Evolutionary conservation across 2,113 vertebrate genomes (phyloP).

Genomic region (Bagarius yarrelli): DNA sequence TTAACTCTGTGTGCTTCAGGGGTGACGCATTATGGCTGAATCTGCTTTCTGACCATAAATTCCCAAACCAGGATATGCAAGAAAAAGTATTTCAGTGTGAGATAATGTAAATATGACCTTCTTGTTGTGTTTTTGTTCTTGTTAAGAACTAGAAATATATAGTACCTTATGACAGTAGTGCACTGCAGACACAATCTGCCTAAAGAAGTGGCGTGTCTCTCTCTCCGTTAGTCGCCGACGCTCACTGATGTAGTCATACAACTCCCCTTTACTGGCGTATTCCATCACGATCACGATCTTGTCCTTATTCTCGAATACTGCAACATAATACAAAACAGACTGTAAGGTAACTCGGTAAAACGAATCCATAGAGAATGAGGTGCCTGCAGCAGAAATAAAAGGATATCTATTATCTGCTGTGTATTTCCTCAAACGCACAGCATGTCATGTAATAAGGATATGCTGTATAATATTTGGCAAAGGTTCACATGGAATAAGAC

Average conservation of each 20-base stretch:
- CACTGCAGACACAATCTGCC: conserved; percentile 85
- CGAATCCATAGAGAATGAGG: neutral
- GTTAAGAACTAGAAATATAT: neutral
- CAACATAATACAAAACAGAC: conserved; percentile 26
- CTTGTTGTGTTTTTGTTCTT: neutral
- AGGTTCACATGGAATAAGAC: conserved; percentile 2
- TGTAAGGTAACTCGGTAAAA: conserved; percentile 1
- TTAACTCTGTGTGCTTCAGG: too few species aligned
- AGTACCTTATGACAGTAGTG: conserved; percentile 87
- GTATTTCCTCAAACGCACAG: conserved; percentile 27
- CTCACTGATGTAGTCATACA: conserved; percentile 88
- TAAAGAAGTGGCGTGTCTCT: conserved; percentile 85
- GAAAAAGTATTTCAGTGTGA: too few species aligned
- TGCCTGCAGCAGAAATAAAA: conserved; percentile 11
- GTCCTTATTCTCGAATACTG: conserved; percentile 90
- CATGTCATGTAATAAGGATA: conserved; percentile 36
- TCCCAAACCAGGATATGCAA: too few species aligned
- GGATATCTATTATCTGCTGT: conserved; percentile 24
- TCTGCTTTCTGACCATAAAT: too few species aligned
- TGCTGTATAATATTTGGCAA: conserved; percentile 10
- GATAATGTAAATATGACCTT: too few species aligned
- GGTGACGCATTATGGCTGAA: too few species aligned
- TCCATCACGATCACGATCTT: conserved; percentile 91
- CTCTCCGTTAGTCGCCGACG: conserved; percentile 77
- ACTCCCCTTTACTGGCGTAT: conserved; percentile 80